Evolutionary conservation across 2,888 invertebrate species (phyloP), one percentile per base, ranked within the genome.

Genomic region (Melipona bicolor): DNA sequence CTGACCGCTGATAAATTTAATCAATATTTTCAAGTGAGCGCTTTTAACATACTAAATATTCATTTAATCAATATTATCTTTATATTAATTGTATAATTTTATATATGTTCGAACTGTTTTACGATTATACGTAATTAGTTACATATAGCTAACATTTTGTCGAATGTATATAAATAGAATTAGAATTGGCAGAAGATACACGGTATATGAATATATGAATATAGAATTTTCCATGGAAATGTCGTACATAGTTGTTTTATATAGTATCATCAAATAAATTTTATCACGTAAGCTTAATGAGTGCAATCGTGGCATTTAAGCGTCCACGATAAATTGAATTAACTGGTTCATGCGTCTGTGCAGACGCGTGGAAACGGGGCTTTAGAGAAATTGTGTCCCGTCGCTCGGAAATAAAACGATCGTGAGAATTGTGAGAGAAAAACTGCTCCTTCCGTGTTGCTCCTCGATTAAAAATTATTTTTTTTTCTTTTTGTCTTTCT

Each of bases 401-500:
- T 71, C 15, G 21, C n/a, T 36, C 27, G 64, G 50, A 27, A 36
- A 15, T 54, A 54, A 65, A 72, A n/a, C n/a, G 27, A 43, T 56
- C 27, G 62, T n/a, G n/a, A 59, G 24, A 56, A 72, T 72, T 27
- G 43, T 4, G 6, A 21, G 19, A 67, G 67, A 36, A 59, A 67
- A 73, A 67, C 56, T 73, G 36, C 52, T 69, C 49, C 32, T 49
- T n/a, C 49, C 9, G 15, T 49, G 36, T 75, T 54, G 17, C 50
- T 71, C 1, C 24, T 62, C 52, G n/a, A 27, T 73, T 32, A 43
- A 50, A 64, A 50, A 36, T 61, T 4, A 24, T 3, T n/a, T 15
- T 15, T 54, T 43, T 21, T 62, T n/a, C n/a, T n/a, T 54, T 43
- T 21, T 62, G 4, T 54, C 74, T 65, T 36, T 62, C 80, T 79